phyloP scores from a whole-genome alignment of 2,888 invertebrate species.

The Apotomis betuletana region DNA sequence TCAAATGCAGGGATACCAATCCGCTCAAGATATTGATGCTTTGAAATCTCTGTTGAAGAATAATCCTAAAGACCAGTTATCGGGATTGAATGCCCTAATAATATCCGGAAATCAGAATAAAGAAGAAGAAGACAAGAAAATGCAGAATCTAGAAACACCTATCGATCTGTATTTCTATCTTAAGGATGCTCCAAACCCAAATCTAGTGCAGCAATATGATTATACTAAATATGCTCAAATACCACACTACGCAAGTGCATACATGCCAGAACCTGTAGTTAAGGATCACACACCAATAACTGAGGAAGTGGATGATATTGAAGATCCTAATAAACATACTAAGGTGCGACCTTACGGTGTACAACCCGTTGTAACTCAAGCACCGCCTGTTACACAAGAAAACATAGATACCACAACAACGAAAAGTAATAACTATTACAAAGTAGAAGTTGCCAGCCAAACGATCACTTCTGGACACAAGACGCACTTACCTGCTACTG shows the following conservation, averaged over 20 bases:
- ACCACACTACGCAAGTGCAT: slow-evolving; percentile 59
- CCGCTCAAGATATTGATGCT: slow-evolving; percentile 69
- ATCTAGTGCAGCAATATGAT: slow-evolving; percentile 54
- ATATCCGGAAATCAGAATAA: slow-evolving; percentile 50
- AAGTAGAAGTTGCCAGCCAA: slow-evolving; percentile 66
- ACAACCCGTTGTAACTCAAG: slow-evolving; percentile 50
- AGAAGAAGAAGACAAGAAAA: slow-evolving; percentile 48
- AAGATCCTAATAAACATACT: slow-evolving; percentile 61
- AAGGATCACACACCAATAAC: slow-evolving; percentile 75
- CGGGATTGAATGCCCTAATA: slow-evolving; percentile 77
- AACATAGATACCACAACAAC: slow-evolving; percentile 55
- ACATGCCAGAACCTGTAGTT: slow-evolving; percentile 48
- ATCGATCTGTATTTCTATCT: slow-evolving; percentile 70
- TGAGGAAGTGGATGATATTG: slow-evolving; percentile 74
- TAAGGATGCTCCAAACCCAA: slow-evolving; percentile 58
- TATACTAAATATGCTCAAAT: slow-evolving; percentile 53
- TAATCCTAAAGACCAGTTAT: slow-evolving; percentile 75
- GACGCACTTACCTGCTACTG: slow-evolving; percentile 33
- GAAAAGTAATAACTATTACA: slow-evolving; percentile 64
- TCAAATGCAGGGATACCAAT: slow-evolving; percentile 66
- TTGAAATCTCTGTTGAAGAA: slow-evolving; percentile 77
- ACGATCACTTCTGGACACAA: slow-evolving; percentile 53
- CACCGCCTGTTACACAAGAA: slow-evolving; percentile 47
- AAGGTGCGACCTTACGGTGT: slow-evolving; percentile 50
- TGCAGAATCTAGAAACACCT: slow-evolving; percentile 56